phyloP scores from a whole-genome alignment of 2,888 invertebrate genomes.

The Eulithis testata region DNA sequence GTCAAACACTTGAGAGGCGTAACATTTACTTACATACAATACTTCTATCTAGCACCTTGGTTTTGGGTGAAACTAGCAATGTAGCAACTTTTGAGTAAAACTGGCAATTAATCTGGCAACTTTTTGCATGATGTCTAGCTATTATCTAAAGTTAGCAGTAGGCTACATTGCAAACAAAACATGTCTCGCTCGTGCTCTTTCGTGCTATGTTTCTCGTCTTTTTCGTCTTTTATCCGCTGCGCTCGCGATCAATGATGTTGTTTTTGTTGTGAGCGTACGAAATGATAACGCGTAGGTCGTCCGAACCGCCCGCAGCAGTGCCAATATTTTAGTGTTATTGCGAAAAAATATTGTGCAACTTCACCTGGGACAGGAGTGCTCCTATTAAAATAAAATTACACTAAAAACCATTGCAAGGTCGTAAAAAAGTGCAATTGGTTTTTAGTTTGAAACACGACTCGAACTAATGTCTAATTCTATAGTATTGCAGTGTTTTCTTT shows the following conservation, averaged over 20 bases:
- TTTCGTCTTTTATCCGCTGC: conserved; percentile 36
- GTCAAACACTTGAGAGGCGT: too few species aligned
- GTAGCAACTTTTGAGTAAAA: too few species aligned
- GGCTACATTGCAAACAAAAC: too few species aligned
- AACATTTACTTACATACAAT: too few species aligned
- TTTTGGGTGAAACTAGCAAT: too few species aligned
- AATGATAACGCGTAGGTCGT: conserved; percentile 52
- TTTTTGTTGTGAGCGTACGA: conserved; percentile 73
- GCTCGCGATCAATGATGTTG: conserved; percentile 72
- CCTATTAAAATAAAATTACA: conserved; percentile 40
- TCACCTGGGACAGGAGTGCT: conserved; percentile 20
- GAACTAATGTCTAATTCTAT: conserved; percentile 64
- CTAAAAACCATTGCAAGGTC: conserved; percentile 49
- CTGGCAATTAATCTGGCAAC: too few species aligned
- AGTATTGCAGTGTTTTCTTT: conserved; percentile 52
- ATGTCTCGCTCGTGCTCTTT: background rate
- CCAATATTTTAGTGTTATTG: conserved; percentile 54
- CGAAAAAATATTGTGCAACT: conserved; percentile 57
- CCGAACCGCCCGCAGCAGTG: conserved; percentile 42
- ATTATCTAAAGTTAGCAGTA: too few species aligned
- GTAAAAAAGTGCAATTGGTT: conserved; percentile 52
- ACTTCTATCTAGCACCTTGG: too few species aligned
- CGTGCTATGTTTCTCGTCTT: background rate
- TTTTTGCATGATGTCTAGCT: too few species aligned
- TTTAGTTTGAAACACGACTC: conserved; percentile 51